Base-by-base conservation (phyloP, 2,888 invertebrate species). In the Imbricaverruca yamaguchii region DNA sequence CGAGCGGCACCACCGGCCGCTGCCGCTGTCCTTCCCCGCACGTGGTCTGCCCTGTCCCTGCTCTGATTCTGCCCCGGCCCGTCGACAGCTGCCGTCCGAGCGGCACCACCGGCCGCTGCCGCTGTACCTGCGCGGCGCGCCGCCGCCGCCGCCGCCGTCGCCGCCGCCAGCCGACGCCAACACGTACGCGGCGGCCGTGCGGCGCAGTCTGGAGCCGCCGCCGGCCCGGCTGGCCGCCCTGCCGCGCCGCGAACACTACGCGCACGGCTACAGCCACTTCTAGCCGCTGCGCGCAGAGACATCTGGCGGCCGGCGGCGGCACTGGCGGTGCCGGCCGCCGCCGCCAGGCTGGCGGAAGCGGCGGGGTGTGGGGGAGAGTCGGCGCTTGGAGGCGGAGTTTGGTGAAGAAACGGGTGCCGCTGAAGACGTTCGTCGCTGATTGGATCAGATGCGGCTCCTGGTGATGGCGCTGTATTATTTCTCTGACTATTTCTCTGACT, bases 221-320 rank as follows among this genome's bases (percentile, higher is more conserved):
- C 65, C 65, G 10, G 10, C 65, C 65, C 23, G 65, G 7, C 10
- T 67, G 65, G 65, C 65, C 65, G 65, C 65, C 10, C 65, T 67
- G 65, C 65, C 65, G 23, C 23, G 65, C 11, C 65, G 65, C 23
- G 65, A 67, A 23, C 65, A 67, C 65, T 13, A 67, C 65, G 65
- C 23, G 65, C 65, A 67, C 65, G 65, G 65, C 11, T 67, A 67
- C 65, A 67, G 65, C 65, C 65, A 67, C 65, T 67, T 67, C 23
- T 67, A 67, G 23, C n/a, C n/a, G 39, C 39, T 1, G 39, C 39
- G 39, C 39, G 39, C 39, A 39, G 39, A 39, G 39, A 39, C 39
- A 18, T 21, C 63, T 21, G 63, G 21, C 61, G 61, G 13, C 61
- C 61, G 61, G 61, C 61, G 15, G 15, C 61, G 61, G 61, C 61